phyloP scores from a whole-genome alignment of 2,797 vertebrate genomes.

The Anas flavirostris region DNA sequence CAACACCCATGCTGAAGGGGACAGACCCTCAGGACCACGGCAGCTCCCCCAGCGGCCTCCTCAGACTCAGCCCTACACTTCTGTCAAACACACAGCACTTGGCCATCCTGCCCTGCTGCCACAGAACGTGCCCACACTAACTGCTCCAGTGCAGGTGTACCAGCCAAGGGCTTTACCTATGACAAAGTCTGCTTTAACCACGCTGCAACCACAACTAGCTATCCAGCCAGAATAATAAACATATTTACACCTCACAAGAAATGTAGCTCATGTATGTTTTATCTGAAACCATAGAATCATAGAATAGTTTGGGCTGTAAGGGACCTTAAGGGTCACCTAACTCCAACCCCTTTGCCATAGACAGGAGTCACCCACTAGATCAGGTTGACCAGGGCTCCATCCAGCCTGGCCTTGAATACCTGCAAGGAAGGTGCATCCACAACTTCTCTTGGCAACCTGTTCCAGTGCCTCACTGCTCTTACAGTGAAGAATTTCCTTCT shows the following conservation, averaged over 20 bases:
- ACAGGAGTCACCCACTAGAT: no score
- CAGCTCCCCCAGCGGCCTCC: background rate
- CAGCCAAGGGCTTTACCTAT: accelerated
- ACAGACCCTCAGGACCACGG: background rate
- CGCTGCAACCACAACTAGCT: background rate
- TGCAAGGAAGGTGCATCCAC: no score
- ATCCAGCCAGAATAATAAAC: background rate
- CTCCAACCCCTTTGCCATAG: no score
- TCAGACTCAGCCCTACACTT: no score
- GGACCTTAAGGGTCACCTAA: no score
- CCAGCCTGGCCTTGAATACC: no score
- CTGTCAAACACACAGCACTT: no score
- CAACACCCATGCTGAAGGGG: background rate
- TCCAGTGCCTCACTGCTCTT: no score
- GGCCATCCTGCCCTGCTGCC: background rate
- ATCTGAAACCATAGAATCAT: background rate
- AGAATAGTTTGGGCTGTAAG: no score
- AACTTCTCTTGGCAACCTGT: no score
- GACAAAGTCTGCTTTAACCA: background rate
- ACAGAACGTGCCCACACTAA: accelerated
- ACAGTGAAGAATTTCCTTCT: no score
- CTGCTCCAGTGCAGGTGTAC: accelerated
- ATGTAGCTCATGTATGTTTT: background rate
- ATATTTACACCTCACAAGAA: background rate
- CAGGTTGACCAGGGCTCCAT: no score